Conservation (phyloP, 2,888 invertebrate genomes). For the Ichneumon xanthorius region DNA sequence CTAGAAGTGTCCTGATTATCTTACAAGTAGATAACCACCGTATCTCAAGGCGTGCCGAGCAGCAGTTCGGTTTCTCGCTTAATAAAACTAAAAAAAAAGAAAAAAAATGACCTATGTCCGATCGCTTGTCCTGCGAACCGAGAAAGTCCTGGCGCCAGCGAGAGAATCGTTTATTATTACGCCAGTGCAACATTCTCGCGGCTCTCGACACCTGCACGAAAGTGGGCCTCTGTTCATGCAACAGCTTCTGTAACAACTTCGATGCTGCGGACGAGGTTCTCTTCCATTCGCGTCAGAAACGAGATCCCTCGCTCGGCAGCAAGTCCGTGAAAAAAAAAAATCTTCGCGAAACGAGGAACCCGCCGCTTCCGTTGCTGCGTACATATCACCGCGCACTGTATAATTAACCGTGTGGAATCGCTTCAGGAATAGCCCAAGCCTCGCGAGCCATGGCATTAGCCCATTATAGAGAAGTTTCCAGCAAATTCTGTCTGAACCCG, state of each 20-base stretch:
- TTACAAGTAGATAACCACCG: neutral
- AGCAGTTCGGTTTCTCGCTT: neutral
- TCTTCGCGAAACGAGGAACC: constrained; percentile 6
- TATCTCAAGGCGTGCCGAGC: neutral
- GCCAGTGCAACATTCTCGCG: constrained; percentile 25
- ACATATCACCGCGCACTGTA: constrained; percentile 5
- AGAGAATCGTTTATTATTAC: constrained; percentile 54
- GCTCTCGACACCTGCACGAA: constrained; percentile 45
- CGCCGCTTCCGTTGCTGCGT: neutral
- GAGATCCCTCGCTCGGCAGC: neutral
- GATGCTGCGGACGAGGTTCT: neutral
- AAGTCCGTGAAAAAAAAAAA: neutral
- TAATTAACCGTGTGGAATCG: constrained; percentile 25
- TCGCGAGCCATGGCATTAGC: constrained; percentile 13
- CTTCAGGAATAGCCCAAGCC: constrained; percentile 19
- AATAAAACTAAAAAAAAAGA: neutral
- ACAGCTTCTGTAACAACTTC: constrained; percentile 7
- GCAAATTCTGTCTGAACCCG: neutral
- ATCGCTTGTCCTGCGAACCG: constrained; percentile 1
- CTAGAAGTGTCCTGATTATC: neutral
- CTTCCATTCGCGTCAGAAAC: constrained; percentile 9
- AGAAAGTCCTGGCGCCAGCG: constrained; percentile 46
- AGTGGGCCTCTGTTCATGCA: constrained; percentile 5
- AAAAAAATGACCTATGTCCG: neutral
- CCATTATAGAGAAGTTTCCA: constrained; percentile 14